Evolutionary conservation across 2,888 invertebrate genomes (phyloP).

Genomic region (Scrobipalpa costella): DNA sequence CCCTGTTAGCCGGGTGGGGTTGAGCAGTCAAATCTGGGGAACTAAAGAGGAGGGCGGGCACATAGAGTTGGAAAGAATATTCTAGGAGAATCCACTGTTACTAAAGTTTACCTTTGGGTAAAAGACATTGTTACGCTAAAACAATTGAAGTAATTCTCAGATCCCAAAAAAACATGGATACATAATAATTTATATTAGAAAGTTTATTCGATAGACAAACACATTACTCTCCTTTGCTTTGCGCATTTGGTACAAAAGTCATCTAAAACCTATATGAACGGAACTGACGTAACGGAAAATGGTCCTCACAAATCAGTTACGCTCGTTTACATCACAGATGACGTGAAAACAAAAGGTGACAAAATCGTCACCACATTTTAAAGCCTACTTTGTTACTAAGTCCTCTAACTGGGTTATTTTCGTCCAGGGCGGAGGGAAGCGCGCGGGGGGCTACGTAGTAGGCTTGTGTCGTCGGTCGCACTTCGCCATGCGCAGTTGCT

Average conservation of each 20-base stretch:
- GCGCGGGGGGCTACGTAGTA: constrained; percentile 55
- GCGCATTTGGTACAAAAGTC: too few species aligned
- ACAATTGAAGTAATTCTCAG: too few species aligned
- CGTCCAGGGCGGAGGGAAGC: constrained; percentile 41
- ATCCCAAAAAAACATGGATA: too few species aligned
- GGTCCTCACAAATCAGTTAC: not conserved
- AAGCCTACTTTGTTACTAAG: constrained; percentile 1
- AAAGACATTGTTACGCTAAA: too few species aligned
- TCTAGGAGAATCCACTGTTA: constrained; percentile 2
- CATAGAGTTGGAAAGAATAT: not conserved
- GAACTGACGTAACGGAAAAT: not conserved
- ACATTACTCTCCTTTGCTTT: too few species aligned
- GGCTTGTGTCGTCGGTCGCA: constrained; percentile 58
- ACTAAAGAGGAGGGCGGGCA: constrained; percentile 47
- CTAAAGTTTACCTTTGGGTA: not conserved
- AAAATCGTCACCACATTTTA: not conserved
- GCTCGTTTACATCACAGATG: not conserved
- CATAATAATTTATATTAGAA: too few species aligned
- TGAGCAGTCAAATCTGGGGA: constrained; percentile 59
- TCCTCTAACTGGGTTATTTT: constrained; percentile 29
- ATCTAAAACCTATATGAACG: too few species aligned
- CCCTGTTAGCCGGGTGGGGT: constrained; percentile 54
- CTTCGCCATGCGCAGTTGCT: constrained; percentile 66
- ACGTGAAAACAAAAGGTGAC: constrained; percentile 7
- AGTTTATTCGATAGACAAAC: too few species aligned